Evolutionary conservation across 2,888 invertebrate genomes (phyloP).

Genomic region (Chrysina gloriosa): DNA sequence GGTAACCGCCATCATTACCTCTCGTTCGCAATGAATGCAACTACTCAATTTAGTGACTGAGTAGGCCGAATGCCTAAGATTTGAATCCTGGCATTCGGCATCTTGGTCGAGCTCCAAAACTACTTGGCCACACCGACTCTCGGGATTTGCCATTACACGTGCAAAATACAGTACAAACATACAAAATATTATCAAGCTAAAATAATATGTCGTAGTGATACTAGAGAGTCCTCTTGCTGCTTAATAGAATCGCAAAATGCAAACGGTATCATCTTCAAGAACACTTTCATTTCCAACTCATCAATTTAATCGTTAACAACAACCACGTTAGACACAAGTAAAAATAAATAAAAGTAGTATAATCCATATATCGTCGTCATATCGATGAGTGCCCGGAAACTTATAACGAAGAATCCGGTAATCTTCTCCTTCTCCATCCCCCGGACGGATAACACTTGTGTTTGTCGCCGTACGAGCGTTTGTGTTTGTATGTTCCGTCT

Average conservation of each 20-base stretch:
- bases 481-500: not conserved
- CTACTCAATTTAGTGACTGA: no score
- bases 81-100: no score
- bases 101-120: not conserved
- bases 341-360: slow-evolving; percentile 25
- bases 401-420: slow-evolving; percentile 20
- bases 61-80: no score
- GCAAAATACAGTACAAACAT: no score
- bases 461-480: not conserved
- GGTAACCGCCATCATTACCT: no score
- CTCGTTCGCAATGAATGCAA: no score
- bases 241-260: not conserved
- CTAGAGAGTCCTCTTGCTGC: no score
- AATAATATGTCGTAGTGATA: no score
- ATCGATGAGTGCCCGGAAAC: slow-evolving; percentile 25
- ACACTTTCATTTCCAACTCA: slow-evolving; percentile 17
- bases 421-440: slow-evolving; percentile 10
- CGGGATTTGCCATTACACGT: no score
- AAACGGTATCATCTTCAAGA: not conserved
- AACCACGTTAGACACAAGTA: not conserved
- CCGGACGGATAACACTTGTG: slow-evolving; percentile 7
- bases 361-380: slow-evolving; percentile 28
- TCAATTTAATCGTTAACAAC: not conserved
- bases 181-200: no score
- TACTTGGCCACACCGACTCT: no score